phyloP scores from a whole-genome alignment of 2,888 invertebrate genomes.

The Urechis unicinctus region DNA sequence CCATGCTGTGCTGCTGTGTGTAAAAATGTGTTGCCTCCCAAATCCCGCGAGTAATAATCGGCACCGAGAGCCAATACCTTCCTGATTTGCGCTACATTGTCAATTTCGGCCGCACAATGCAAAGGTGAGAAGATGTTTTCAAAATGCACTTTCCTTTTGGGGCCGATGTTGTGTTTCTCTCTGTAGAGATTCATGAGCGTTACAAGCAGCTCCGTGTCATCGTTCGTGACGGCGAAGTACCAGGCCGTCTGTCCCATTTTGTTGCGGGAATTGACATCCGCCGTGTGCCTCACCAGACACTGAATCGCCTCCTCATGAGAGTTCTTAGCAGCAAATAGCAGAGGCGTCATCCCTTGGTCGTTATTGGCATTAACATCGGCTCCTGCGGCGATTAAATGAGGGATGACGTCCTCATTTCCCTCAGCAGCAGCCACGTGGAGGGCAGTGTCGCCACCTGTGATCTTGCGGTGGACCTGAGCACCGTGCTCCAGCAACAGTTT shows the following conservation, averaged over 20 bases:
- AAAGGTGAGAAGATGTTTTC: conserved; percentile 33
- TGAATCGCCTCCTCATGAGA: conserved; percentile 29
- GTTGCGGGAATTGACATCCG: conserved; percentile 31
- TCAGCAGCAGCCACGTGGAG: conserved; percentile 48
- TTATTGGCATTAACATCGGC: conserved; percentile 34
- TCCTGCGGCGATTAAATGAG: conserved; percentile 16
- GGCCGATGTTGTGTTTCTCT: not conserved
- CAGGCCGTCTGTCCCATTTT: conserved; percentile 38
- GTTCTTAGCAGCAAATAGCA: conserved; percentile 37
- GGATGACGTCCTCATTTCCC: conserved; percentile 38
- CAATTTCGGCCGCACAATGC: conserved; percentile 25
- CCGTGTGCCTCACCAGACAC: conserved; percentile 28
- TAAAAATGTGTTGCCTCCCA: conserved; percentile 35
- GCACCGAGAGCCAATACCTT: conserved; percentile 30
- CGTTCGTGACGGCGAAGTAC: conserved; percentile 35
- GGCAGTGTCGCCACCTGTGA: conserved; percentile 40
- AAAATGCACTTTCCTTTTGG: too few relatives aligned
- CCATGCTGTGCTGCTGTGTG: conserved; percentile 32
- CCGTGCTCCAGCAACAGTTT: conserved; percentile 27
- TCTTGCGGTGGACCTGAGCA: conserved; percentile 35
- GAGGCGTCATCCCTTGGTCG: conserved; percentile 35
- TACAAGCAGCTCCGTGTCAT: conserved; percentile 28
- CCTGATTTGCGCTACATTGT: conserved; percentile 30
- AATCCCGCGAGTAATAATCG: conserved; percentile 28
- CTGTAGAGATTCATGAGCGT: conserved; percentile 7